Percentiles rank a stretch among this genome's conserved stretches.
Evolutionary conservation across 1,140 invertebrate genomes (phyloP).

Genomic region (Drosophila busckii): DNA sequence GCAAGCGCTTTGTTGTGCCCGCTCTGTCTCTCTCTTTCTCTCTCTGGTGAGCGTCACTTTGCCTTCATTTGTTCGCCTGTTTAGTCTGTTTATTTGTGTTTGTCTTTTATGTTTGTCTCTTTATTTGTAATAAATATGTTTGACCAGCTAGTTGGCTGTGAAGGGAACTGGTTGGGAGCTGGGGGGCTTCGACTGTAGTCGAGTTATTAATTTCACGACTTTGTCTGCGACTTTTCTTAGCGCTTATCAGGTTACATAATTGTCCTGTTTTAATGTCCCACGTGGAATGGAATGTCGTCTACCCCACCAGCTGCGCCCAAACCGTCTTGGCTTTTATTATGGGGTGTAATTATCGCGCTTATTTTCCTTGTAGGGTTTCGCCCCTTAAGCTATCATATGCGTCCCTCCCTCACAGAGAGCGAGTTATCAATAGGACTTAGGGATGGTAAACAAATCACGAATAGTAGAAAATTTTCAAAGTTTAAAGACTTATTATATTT

Average conservation of each 20-base stretch:
- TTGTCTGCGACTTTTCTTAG: conserved; percentile 52
- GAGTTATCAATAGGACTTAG: conserved; percentile 34
- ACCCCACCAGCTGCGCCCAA: neutral
- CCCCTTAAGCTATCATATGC: conserved; percentile 16
- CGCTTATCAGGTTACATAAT: conserved; percentile 71
- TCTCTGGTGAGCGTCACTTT: conserved; percentile 30
- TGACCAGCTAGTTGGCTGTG: conserved; percentile 4
- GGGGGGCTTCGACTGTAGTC: conserved; percentile 1
- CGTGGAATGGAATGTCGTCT: neutral
- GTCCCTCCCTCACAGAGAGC: conserved; percentile 8
- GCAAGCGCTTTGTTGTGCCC: conserved; percentile 68
- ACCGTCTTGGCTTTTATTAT: too few relatives aligned
- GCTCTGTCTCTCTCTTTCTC: conserved; percentile 12
- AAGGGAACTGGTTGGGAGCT: neutral
- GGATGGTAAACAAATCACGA: neutral
- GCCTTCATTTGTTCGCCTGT: conserved; percentile 20
- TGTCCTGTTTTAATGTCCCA: conserved; percentile 51
- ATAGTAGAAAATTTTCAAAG: too few relatives aligned
- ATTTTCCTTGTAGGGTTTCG: conserved; percentile 66
- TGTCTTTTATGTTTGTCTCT: conserved; percentile 73
- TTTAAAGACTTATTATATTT: too few relatives aligned
- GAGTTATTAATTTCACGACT: conserved; percentile 72
- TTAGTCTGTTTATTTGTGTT: conserved; percentile 63
- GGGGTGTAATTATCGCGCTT: conserved; percentile 64
- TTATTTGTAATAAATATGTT: conserved; percentile 76